Evolutionary conservation across 2,888 invertebrate species (phyloP), one percentile per base, ranked within the genome.

Genomic region (Fissipunctia ypsillon): DNA sequence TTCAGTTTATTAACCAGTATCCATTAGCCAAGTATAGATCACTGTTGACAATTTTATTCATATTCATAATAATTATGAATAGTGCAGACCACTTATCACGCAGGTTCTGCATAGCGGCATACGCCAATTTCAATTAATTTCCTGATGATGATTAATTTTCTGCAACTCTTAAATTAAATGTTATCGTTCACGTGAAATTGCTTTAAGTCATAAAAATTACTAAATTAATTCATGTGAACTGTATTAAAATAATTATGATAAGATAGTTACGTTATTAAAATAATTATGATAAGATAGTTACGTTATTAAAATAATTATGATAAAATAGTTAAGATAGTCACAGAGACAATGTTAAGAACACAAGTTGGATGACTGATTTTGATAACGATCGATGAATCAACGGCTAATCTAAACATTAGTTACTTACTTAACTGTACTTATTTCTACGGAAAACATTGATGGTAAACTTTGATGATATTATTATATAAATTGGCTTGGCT

Each of bases 61-160:
- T 60, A 72, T 65, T 54, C 59, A 60, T 78, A 64, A 35, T 41
- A 72, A 59, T 64, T 59, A 78, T 65, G 2, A 63, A 64, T 81
- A 56, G 38, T 45, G 38, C 50, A 28, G 28, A 56, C 28, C 64
- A 76, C 67, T 64, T 72, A 71, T 76, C 64, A 68, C 38, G 16
- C 71, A 38, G 25, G 48, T 41, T 54, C 52, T 65, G 64, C 64
- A 56, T 60, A 76, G 59, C 38, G 28, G 57, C 57, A 14, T 25
- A 31, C 14, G 67, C 9, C 48, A 76, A 68, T 71, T 69, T 71
- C n/a, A n/a, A n/a, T n/a, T n/a, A n/a, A n/a, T n/a, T n/a, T n/a
- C n/a, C n/a, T 59, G 59, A 76, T 22, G 7, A 60, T 71, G 67
- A 80, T 80, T 81, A 45, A 81, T 71, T 60, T 6, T n/a, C n/a